Evolutionary conservation across 1,140 invertebrate genomes (phyloP).

Genomic region (Scaptodrosophila lebanonensis): DNA sequence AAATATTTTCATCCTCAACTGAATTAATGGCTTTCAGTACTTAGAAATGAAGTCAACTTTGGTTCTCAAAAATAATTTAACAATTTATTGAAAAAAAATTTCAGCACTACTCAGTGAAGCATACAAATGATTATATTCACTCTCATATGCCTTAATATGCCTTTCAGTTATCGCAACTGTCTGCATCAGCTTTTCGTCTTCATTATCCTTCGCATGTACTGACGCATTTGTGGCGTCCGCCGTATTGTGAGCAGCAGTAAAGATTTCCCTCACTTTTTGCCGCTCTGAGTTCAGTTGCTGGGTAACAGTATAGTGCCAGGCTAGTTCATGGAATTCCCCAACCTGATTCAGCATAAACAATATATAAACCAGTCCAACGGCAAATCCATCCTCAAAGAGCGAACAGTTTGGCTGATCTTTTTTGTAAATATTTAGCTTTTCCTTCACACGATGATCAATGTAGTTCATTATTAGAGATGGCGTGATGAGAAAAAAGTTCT

Average conservation of each 20-base stretch:
- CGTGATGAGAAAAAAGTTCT: slow-evolving; percentile 95
- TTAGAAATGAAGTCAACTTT: neutral
- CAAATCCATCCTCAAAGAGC: slow-evolving; percentile 98
- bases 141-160: slow-evolving; percentile 85
- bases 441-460: slow-evolving; percentile 93
- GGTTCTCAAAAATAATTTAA: neutral
- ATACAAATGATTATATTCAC: slow-evolving; percentile 94
- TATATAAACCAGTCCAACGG: slow-evolving; percentile 91
- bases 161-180: slow-evolving; percentile 94
- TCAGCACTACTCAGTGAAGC: slow-evolving; percentile 95
- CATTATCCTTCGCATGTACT: slow-evolving; percentile 70
- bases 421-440: slow-evolving; percentile 92
- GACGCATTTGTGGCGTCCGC: slow-evolving; percentile 5
- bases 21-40: neutral
- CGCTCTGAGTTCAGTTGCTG: slow-evolving; percentile 84
- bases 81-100: slow-evolving; percentile 89
- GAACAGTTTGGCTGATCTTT: slow-evolving; percentile 85
- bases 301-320: slow-evolving; percentile 95
- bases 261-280: slow-evolving; percentile 79
- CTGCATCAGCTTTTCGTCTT: slow-evolving; percentile 93
- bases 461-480: slow-evolving; percentile 97
- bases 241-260: slow-evolving; percentile 70
- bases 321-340: slow-evolving; percentile 92
- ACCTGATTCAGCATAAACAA: slow-evolving; percentile 84
- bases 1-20: too few species aligned